A percentile compares a stretch with the other conserved stretches of the same genome.
Conservation (phyloP, 2,797 vertebrate genomes). For the Corythornis leucogaster region DNA sequence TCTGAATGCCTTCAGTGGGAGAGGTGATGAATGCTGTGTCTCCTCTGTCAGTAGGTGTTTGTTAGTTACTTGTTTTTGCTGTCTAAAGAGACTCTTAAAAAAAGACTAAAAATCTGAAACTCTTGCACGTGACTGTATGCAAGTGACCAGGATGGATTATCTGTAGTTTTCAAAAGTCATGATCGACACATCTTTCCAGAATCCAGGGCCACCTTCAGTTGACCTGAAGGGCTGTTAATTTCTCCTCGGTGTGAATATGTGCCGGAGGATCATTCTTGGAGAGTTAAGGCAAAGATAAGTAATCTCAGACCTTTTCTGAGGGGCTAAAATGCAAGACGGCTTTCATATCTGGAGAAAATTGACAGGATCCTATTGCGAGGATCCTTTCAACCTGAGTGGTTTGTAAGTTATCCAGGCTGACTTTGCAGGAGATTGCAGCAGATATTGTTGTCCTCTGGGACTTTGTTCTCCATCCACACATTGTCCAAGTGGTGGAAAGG, state of each 20-base stretch:
- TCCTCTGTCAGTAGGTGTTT: neutral
- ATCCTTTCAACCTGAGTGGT: neutral
- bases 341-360: neutral
- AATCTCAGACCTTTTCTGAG: neutral
- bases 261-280: neutral
- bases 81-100: neutral
- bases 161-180: neutral
- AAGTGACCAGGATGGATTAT: neutral
- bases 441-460: neutral
- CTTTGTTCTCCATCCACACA: neutral
- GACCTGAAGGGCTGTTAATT: neutral
- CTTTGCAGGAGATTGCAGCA: neutral
- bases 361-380: neutral
- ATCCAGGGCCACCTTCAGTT: neutral
- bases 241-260: neutral
- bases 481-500: neutral
- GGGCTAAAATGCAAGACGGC: neutral
- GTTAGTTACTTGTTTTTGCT: neutral
- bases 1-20: neutral
- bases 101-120: neutral
- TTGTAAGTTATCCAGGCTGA: neutral
- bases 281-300: neutral
- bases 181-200: neutral
- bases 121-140: neutral
- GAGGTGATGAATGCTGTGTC: neutral